Conservation (phyloP, 2,888 invertebrate species). For the Latheticus oryzae region DNA sequence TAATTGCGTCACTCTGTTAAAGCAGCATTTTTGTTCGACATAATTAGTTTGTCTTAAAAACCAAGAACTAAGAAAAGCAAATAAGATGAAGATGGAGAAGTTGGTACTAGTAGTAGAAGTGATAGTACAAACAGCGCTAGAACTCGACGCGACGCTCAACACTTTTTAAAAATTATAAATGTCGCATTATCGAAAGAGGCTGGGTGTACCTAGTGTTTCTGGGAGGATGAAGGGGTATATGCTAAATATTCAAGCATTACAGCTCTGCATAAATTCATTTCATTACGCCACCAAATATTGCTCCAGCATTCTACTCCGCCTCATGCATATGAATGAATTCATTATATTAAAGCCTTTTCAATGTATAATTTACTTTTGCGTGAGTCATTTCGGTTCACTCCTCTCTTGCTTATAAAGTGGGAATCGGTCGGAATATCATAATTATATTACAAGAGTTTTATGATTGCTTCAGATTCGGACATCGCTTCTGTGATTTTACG, state of each 20-base stretch:
- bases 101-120: no score
- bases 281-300: conserved; percentile 75
- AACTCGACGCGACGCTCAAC: no score
- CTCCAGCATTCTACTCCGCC: conserved; percentile 68
- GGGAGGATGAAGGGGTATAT: conserved; percentile 77
- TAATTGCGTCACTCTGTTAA: no score
- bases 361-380: conserved; percentile 77
- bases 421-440: conserved; percentile 63
- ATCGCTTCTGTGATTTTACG: no score
- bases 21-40: no score
- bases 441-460: conserved; percentile 60
- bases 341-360: conserved; percentile 76
- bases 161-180: conserved; percentile 51
- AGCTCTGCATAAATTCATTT: conserved; percentile 76
- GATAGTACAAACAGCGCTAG: no score
- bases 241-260: conserved; percentile 72
- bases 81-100: no score
- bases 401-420: conserved; percentile 62
- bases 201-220: conserved; percentile 62
- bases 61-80: no score
- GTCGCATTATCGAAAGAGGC: conserved; percentile 58
- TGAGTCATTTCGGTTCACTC: conserved; percentile 71
- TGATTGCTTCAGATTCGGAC: conserved; percentile 46
- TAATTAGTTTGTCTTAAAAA: no score
- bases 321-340: conserved; percentile 76